Base-by-base conservation (phyloP, 2,113 vertebrate genomes). In the Poecilia latipinna region DNA sequence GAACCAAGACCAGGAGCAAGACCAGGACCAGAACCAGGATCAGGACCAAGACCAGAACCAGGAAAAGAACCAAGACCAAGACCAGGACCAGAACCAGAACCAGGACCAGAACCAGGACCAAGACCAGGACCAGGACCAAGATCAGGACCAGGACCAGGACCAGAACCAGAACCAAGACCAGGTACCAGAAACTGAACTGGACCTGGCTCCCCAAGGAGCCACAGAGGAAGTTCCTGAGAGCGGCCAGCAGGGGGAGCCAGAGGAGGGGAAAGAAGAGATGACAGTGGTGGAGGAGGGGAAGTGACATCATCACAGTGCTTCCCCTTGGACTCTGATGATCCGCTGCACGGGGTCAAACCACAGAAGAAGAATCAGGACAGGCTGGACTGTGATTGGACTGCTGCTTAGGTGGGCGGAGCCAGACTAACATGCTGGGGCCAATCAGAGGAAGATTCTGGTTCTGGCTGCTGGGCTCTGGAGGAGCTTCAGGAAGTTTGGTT, bases 381-480 rank as follows among this genome's bases (percentile, higher is more conserved):
- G 63, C 12, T 0, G 32, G 44, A 44, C 29, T 73, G 29, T 64
- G 74, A 79, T 72, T 85, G 83, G 70, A 62, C 68, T 13, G 79
- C 37, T 75, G 54, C 33, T 76, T 0, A 44, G 48, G 69, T 39
- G 54, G 79, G 81, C 0, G 65, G 73, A 42, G 10, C 0, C 33
- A 19, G 62, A 26, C 6, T 44, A 48, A 75, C 26, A 5, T 42
- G 3, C 31, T 63, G 22, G 63, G 76, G 72, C 80, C 78, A 78
- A 83, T 79, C 69, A 63, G 65, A 0, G 39, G 31, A 54, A 31
- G 10, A 15, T 48, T 72, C 12, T 26, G 62, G 60, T 70, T 42
- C 19, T 29, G 63, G 12, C 48, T 35, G 44, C 44, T 48, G 44
- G 44, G 44, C 19, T 48, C n/a, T 70, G 72, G n/a, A 61, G n/a